Evolutionary conservation across 2,113 vertebrate genomes (phyloP).

Genomic region (Scalopus aquaticus): DNA sequence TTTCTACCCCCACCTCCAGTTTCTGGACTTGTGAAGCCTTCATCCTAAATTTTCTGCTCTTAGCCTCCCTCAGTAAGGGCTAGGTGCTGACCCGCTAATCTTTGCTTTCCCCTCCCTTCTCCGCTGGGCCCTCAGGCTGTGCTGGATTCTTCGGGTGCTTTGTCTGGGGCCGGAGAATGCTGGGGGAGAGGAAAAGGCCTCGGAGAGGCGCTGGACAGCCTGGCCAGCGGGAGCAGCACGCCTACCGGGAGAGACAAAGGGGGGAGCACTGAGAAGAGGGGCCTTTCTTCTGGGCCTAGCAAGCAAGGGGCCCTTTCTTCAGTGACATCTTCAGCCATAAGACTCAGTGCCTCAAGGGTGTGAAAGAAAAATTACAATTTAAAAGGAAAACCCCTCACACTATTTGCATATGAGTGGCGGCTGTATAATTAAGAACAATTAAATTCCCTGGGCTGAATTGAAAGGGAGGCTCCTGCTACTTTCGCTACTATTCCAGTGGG

Average conservation of each 20-base stretch:
- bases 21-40: too few species aligned
- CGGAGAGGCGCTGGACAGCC: background rate
- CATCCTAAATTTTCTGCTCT: too few species aligned
- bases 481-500: background rate
- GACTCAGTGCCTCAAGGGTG: constrained; percentile 35
- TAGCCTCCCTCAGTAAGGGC: too few species aligned
- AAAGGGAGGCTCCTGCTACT: constrained; percentile 21
- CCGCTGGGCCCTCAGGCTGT: background rate
- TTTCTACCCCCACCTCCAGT: too few species aligned
- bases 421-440: constrained; percentile 73
- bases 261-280: background rate
- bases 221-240: background rate
- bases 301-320: background rate
- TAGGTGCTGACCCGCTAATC: too few species aligned
- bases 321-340: constrained; percentile 30
- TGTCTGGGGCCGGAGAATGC: background rate
- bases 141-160: background rate
- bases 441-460: constrained; percentile 26
- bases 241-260: background rate
- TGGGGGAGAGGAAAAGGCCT: background rate
- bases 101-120: background rate
- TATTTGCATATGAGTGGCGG: constrained; percentile 74
- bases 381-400: constrained; percentile 51
- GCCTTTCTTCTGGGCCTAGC: background rate
- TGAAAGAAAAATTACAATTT: constrained; percentile 75